Evolutionary conservation across 2,113 vertebrate species (phyloP).

Genomic region (Axis porcinus): DNA sequence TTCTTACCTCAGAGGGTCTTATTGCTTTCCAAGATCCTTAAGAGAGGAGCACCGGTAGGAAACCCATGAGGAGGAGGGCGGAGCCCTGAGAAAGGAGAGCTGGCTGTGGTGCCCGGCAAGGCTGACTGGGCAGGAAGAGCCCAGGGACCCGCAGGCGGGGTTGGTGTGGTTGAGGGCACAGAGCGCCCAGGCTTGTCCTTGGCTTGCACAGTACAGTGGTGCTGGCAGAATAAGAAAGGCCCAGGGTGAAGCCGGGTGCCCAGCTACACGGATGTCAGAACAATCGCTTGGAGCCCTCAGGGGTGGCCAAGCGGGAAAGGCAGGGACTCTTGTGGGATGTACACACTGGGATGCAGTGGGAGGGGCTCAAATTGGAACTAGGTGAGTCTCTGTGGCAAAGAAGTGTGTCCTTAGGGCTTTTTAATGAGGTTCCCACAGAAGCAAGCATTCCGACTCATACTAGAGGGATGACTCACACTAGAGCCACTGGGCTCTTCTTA

Average conservation of each 20-base stretch:
- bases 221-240: neutral
- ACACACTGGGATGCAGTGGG: neutral
- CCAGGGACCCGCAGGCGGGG: fast-evolving
- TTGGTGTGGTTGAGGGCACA: neutral
- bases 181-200: neutral
- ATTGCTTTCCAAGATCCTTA: neutral
- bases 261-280: neutral
- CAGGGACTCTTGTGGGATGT: neutral
- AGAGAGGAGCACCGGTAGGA: neutral
- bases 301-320: fast-evolving
- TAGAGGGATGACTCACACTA: neutral
- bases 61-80: neutral
- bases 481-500: neutral
- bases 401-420: neutral
- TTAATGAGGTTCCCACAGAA: neutral
- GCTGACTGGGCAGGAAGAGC: neutral
- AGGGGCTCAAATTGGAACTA: neutral
- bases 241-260: neutral
- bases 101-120: neutral
- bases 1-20: neutral
- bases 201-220: fast-evolving
- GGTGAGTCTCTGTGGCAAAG: neutral
- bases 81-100: neutral
- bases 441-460: neutral
- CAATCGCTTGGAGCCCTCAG: too few relatives aligned